These are phyloP conservation scores for Nomada goodeniana DNA, from an alignment of 2,888 invertebrate genomes.

Conservation along the genomic window DNA sequence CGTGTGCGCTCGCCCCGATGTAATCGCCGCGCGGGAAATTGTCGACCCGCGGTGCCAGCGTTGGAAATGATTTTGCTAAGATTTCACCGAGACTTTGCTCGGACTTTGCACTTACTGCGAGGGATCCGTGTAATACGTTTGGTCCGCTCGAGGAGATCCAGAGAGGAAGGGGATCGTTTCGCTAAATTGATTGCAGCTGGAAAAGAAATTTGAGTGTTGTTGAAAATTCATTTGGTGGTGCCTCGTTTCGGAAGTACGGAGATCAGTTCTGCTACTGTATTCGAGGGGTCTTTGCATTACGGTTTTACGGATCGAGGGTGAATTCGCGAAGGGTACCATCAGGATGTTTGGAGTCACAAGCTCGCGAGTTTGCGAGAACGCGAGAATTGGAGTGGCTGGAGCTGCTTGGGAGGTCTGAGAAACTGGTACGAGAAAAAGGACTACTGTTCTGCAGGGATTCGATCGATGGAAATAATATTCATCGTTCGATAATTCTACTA, in stretches of 20 bases:
- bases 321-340: not conserved
- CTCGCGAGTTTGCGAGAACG: too few relatives aligned
- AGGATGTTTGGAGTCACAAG: not conserved
- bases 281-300: too few relatives aligned
- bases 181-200: too few relatives aligned
- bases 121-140: not conserved
- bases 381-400: not conserved
- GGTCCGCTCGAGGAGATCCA: too few relatives aligned
- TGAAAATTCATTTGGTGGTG: too few relatives aligned
- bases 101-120: slow-evolving; percentile 2
- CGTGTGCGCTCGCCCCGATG: slow-evolving; percentile 22
- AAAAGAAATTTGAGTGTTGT: too few relatives aligned
- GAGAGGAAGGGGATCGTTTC: too few relatives aligned
- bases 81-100: not conserved
- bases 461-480: slow-evolving; percentile 2
- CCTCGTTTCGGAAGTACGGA: too few relatives aligned
- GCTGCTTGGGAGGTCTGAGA: slow-evolving; percentile 1
- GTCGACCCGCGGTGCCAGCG: not conserved
- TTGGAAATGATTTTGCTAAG: slow-evolving; percentile 9
- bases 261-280: too few relatives aligned
- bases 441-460: not conserved
- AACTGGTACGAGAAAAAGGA: not conserved
- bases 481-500: not conserved
- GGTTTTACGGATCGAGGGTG: not conserved
- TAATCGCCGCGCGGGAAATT: slow-evolving; percentile 42